Evolutionary conservation across 2,113 vertebrate genomes (phyloP), one percentile per base, ranked within the genome.

Genomic region (Prionailurus bengalensis): DNA sequence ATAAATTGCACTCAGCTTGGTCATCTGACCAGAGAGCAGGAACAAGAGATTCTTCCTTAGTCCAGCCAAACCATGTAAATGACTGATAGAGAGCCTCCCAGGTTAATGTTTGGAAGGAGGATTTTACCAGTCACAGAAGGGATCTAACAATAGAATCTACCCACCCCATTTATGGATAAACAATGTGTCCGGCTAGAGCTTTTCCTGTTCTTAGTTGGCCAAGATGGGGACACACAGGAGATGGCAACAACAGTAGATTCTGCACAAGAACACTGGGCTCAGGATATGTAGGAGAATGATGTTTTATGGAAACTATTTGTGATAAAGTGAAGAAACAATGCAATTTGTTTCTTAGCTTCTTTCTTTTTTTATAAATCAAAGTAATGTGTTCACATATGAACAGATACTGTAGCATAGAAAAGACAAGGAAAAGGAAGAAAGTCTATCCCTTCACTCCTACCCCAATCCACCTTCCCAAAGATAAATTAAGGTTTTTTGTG

Each of bases 201-300:
- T 93, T 65, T 39, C 33, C 21, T 78, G 7, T n/a, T 33, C 17
- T 9, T 25, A 58, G n/a, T 29, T 23, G 39, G 36, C 78, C 14
- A 31, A 33, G 4, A 13, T 7, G 29, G 45, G 12, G 51, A 65
- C 27, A 61, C 39, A 29, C 5, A 51, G 2, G 55, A 9, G 5
- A 1, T 0, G 55, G 3, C 23, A 73, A 65, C 11, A 15, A 2
- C 10, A 53, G 23, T 51, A 68, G 4, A 16, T 36, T 51, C 10
- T 53, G 1, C 5, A 5, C 12, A 0, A 42, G 6, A 51, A 61
- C 25, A 4, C 39, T 2, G 15, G 78, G 4, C 3, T 33, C 11
- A 87, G 10, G 0, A 36, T 36, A 8, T 19, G 25, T 16, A 89
- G 31, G 4, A 70, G 76, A 81, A 85, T 0, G 3, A 36, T 33